Evolutionary conservation across 1,140 invertebrate species (phyloP).

Genomic region (Orussus abietinus): DNA sequence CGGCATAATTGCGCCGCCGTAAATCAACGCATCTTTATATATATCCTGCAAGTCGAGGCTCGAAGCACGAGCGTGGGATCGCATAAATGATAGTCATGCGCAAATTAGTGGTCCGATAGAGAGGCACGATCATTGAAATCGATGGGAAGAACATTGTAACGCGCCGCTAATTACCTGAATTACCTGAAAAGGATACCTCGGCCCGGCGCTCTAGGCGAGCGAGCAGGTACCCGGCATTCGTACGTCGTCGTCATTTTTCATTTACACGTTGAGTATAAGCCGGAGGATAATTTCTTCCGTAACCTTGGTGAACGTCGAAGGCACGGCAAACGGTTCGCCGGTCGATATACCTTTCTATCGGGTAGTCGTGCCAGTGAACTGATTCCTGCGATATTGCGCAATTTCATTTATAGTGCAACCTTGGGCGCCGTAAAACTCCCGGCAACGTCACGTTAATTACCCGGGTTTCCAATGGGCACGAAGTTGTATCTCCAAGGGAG

Average conservation of each 20-base stretch:
- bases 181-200: no score
- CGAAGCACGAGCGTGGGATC: slow-evolving; percentile 13
- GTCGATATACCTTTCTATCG: slow-evolving; percentile 28
- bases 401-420: slow-evolving; percentile 31
- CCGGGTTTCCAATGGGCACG: not conserved
- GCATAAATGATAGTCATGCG: no score
- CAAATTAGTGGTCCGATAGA: no score
- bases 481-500: no score
- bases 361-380: slow-evolving; percentile 25
- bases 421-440: slow-evolving; percentile 23
- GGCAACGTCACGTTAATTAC: slow-evolving; percentile 18
- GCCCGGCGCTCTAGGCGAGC: no score
- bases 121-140: no score
- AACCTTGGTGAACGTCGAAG: slow-evolving; percentile 22
- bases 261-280: no score
- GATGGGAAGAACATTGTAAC: no score
- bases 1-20: slow-evolving; percentile 19
- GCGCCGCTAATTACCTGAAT: no score
- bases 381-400: slow-evolving; percentile 32
- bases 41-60: not conserved
- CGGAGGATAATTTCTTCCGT: slow-evolving; percentile 16
- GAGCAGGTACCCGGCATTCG: no score
- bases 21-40: not conserved
- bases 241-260: no score
- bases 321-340: slow-evolving; percentile 18